Evolutionary conservation across 2,113 vertebrate genomes (phyloP).

Genomic region (Brienomyrus longianalis): DNA sequence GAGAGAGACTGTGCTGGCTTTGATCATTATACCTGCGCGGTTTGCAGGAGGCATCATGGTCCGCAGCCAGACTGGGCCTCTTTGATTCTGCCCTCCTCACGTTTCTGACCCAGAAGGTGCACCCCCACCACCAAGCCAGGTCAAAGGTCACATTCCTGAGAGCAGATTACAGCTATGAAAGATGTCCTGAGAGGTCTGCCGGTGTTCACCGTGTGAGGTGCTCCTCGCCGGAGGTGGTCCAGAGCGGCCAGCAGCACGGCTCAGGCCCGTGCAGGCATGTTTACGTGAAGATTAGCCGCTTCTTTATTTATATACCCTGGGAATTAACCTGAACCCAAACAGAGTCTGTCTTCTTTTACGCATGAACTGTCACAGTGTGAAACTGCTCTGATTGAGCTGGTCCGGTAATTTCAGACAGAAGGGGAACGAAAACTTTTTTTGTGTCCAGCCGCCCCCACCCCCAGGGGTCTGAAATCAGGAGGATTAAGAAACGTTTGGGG

Average conservation of each 20-base stretch:
- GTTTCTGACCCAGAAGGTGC: neutral
- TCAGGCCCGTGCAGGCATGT: neutral
- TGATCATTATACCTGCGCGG: neutral
- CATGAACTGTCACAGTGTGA: neutral
- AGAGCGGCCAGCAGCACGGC: neutral
- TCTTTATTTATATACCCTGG: neutral
- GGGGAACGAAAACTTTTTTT: neutral
- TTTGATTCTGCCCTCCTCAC: neutral
- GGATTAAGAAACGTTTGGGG: neutral
- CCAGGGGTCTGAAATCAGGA: neutral
- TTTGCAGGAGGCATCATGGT: neutral
- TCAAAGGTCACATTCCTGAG: neutral
- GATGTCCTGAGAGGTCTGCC: neutral
- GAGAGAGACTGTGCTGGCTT: neutral
- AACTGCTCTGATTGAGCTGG: neutral
- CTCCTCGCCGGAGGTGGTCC: neutral
- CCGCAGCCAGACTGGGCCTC: neutral
- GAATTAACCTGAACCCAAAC: neutral
- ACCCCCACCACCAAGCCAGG: neutral
- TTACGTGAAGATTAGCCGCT: neutral
- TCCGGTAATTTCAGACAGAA: neutral
- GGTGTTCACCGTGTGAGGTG: neutral
- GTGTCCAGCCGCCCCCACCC: neutral
- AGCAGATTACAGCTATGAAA: neutral
- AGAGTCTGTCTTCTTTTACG: neutral